Conservation (phyloP, 2,113 vertebrate species). For the Stegastes partitus region DNA sequence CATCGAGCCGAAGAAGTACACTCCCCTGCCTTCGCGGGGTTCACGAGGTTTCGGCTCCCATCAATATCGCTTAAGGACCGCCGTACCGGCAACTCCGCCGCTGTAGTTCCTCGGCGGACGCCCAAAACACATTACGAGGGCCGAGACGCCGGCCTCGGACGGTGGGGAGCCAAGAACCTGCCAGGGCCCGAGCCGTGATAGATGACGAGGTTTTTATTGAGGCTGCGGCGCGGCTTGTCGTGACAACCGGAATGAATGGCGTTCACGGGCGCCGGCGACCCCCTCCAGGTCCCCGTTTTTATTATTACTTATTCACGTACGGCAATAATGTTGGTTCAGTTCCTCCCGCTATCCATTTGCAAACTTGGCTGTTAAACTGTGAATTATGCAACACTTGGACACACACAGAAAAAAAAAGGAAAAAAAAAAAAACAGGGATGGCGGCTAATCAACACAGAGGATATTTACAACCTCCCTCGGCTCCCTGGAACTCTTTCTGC, state of each 20-base stretch:
- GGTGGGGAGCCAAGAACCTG: constrained; percentile 62
- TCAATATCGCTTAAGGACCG: constrained; percentile 63
- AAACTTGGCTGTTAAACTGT: constrained; percentile 65
- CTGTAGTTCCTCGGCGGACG: background rate
- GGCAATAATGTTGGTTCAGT: constrained; percentile 64
- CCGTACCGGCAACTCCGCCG: constrained; percentile 26
- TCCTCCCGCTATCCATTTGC: constrained; percentile 68
- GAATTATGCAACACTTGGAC: constrained; percentile 66
- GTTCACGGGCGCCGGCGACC: constrained; percentile 36
- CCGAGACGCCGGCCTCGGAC: constrained; percentile 21
- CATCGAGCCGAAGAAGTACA: constrained; percentile 21
- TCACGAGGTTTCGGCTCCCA: constrained; percentile 47
- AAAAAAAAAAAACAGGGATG: constrained; percentile 5
- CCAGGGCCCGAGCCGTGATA: constrained; percentile 58
- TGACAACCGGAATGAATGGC: constrained; percentile 68
- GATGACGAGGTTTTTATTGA: constrained; percentile 71
- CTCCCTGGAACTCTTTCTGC: constrained; percentile 17
- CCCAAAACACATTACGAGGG: constrained; percentile 29
- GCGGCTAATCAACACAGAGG: constrained; percentile 52
- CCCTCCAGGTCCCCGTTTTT: constrained; percentile 48
- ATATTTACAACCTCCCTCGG: constrained; percentile 48
- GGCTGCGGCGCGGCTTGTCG: constrained; percentile 41
- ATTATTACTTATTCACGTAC: constrained; percentile 65
- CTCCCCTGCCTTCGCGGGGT: constrained; percentile 28
- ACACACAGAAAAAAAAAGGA: background rate